Conservation (phyloP, 1,140 invertebrate genomes). For the Drosophila hydei region DNA sequence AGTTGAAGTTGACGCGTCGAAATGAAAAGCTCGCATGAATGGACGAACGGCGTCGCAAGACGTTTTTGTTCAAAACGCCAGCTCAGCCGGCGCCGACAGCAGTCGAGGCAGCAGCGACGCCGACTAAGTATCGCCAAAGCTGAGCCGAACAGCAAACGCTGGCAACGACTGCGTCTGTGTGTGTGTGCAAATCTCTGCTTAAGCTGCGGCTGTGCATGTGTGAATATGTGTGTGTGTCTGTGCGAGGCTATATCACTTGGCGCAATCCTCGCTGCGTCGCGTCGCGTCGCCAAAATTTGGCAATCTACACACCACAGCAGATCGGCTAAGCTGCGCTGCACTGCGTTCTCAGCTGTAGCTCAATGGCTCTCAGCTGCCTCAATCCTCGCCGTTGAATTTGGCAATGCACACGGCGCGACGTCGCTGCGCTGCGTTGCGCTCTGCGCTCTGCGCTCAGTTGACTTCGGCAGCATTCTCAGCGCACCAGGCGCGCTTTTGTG, state of each 20-base stretch:
- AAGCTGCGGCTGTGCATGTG: background rate
- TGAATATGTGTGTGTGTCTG: constrained; percentile 6
- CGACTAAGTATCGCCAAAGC: constrained; percentile 64
- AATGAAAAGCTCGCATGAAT: constrained; percentile 84
- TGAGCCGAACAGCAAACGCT: constrained; percentile 48
- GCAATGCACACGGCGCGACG: constrained; percentile 28
- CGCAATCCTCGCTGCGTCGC: constrained; percentile 42
- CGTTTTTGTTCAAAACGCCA: constrained; percentile 80
- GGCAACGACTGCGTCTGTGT: constrained; percentile 21
- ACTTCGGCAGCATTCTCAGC: constrained; percentile 38
- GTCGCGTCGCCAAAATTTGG: constrained; percentile 29
- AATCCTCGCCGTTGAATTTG: constrained; percentile 61
- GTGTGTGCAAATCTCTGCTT: constrained; percentile 41
- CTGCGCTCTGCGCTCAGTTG: constrained; percentile 12
- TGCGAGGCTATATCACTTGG: constrained; percentile 32
- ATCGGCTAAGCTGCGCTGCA: background rate
- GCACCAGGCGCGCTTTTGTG: constrained; percentile 40
- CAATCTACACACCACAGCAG: constrained; percentile 14
- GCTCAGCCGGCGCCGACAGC: constrained; percentile 39
- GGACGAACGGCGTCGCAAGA: constrained; percentile 79
- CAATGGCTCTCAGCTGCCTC: constrained; percentile 13
- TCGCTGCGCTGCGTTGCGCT: constrained; percentile 2
- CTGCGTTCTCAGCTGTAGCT: background rate
- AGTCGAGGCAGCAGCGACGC: constrained; percentile 41
- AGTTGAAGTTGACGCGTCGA: constrained; percentile 82